phyloP scores from a whole-genome alignment of 2,113 vertebrate species.

The Cromileptes altivelis region DNA sequence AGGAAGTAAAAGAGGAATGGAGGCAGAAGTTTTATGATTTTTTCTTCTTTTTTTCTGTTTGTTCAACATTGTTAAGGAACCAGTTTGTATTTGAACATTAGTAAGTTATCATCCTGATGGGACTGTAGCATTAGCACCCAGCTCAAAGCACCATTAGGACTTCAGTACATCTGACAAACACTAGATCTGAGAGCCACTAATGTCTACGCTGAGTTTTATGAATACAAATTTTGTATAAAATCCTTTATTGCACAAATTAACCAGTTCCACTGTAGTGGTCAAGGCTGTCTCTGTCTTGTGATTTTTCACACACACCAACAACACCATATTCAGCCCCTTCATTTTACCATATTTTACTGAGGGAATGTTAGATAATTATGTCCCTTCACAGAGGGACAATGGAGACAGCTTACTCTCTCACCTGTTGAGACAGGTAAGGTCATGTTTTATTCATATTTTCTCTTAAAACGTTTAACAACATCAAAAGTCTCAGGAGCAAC shows the following conservation, averaged over 20 bases:
- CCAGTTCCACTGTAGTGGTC: not conserved
- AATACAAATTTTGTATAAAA: not conserved
- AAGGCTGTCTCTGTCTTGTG: not conserved
- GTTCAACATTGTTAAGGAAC: not conserved
- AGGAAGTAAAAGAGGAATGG: not conserved
- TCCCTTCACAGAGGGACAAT: not conserved
- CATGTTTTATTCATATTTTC: conserved; percentile 15
- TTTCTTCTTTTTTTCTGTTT: not conserved
- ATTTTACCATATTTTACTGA: too few relatives aligned
- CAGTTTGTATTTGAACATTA: not conserved
- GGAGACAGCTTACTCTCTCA: not conserved
- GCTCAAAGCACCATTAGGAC: not conserved
- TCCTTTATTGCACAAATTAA: too few relatives aligned
- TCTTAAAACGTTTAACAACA: conserved; percentile 16
- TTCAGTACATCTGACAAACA: not conserved
- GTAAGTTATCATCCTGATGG: not conserved
- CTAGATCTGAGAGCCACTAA: not conserved
- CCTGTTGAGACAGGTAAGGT: not conserved
- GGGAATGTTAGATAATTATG: not conserved
- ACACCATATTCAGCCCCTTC: not conserved
- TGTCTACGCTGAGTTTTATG: not conserved
- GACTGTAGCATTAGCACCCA: not conserved
- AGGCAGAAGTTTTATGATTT: too few relatives aligned
- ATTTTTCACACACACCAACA: not conserved
- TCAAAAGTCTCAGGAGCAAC: conserved; percentile 3